phyloP scores from a whole-genome alignment of 1,140 invertebrate species.

The Conus ventricosus region DNA sequence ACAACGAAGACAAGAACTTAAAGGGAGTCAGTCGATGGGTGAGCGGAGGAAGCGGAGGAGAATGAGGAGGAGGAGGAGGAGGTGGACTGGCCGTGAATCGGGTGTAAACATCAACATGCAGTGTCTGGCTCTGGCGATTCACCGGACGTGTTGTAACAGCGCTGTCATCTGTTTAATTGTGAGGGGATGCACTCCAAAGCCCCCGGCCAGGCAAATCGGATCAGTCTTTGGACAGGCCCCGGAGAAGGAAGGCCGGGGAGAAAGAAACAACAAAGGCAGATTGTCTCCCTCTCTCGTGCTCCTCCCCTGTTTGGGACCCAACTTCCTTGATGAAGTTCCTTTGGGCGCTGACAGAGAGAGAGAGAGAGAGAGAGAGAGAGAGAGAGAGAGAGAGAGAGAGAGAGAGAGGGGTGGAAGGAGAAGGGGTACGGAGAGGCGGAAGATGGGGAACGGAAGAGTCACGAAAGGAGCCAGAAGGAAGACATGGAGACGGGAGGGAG shows the following conservation, averaged over 20 bases:
- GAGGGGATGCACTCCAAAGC: not conserved
- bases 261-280: not conserved
- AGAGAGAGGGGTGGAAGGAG: not conserved
- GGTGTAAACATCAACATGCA: not conserved
- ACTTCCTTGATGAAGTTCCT: not conserved
- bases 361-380: not conserved
- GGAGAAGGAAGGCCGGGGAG: not conserved
- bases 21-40: too few species aligned
- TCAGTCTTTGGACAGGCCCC: not conserved
- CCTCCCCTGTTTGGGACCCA: not conserved
- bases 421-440: not conserved
- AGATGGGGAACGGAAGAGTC: too few species aligned
- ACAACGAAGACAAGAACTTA: not conserved
- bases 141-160: conserved; percentile 8
- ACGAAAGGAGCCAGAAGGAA: too few species aligned
- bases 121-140: not conserved
- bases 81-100: not conserved
- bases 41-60: not conserved
- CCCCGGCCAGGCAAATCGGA: not conserved
- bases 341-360: too few species aligned
- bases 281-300: not conserved
- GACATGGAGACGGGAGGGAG: too few species aligned
- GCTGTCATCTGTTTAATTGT: conserved; percentile 6
- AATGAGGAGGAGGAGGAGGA: not conserved
- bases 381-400: not conserved